phyloP scores from a whole-genome alignment of 2,888 invertebrate genomes.

The Drosophila macrothrix region DNA sequence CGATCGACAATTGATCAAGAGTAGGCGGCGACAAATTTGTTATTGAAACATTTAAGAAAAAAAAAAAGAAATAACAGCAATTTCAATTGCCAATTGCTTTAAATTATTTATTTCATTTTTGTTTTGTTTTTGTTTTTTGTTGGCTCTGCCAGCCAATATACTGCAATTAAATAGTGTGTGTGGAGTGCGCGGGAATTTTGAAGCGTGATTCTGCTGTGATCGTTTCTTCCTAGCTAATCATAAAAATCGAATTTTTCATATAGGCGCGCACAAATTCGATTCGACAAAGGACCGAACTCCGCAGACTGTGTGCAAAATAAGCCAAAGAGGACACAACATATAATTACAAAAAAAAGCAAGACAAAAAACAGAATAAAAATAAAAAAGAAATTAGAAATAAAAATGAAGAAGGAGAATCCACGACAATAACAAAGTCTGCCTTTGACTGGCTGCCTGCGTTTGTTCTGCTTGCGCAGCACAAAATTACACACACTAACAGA shows the following conservation, averaged over 20 bases:
- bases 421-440: constrained; percentile 56
- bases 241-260: constrained; percentile 27
- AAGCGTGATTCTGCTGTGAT: constrained; percentile 34
- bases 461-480: constrained; percentile 70
- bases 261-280: constrained; percentile 47
- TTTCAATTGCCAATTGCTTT: constrained; percentile 29
- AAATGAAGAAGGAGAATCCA: constrained; percentile 11
- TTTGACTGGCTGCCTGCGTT: constrained; percentile 40
- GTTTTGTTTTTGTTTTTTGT: constrained; percentile 43
- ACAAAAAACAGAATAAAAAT: constrained; percentile 10
- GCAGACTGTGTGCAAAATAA: constrained; percentile 6
- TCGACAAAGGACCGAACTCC: constrained; percentile 8
- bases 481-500: constrained; percentile 50
- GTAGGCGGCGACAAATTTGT: constrained; percentile 45
- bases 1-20: constrained; percentile 13
- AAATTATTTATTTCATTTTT: constrained; percentile 21
- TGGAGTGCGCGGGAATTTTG: constrained; percentile 49
- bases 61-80: constrained; percentile 17
- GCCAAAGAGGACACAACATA: constrained; percentile 34
- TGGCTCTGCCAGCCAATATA: constrained; percentile 21
- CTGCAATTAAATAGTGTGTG: constrained; percentile 33
- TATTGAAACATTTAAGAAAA: constrained; percentile 27
- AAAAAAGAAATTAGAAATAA: constrained; percentile 14
- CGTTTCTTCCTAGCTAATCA: not conserved
- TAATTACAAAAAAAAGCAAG: not conserved